A percentile compares a stretch with the other conserved stretches of the same genome.
These are phyloP conservation scores for Hydrochoerus hydrochaeris DNA, from an alignment of 2,113 vertebrate species.

Conservation along the genomic window DNA sequence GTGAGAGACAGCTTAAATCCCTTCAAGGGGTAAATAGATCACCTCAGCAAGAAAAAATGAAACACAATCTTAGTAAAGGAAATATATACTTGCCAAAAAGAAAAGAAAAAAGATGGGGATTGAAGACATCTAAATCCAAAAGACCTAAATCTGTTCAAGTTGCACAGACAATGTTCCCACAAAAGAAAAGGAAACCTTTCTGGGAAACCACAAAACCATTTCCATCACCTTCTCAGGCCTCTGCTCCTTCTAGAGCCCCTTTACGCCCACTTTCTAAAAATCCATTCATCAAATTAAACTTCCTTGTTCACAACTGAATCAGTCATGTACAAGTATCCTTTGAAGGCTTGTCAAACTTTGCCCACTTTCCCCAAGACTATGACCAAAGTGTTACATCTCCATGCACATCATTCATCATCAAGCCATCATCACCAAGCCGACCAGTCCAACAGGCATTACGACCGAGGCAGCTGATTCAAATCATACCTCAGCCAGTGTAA, in stretches of 20 bases:
- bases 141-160: not conserved
- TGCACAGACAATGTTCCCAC: not conserved
- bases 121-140: not conserved
- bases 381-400: not conserved
- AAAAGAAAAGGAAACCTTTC: not conserved
- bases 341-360: not conserved
- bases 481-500: not conserved
- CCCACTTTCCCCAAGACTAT: not conserved
- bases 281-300: not conserved
- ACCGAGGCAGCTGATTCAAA: not conserved
- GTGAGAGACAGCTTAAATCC: not conserved
- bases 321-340: not conserved
- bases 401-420: not conserved
- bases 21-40: not conserved
- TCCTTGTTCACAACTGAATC: not conserved
- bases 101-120: not conserved
- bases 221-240: not conserved
- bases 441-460: not conserved
- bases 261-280: not conserved
- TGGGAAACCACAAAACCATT: not conserved
- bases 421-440: not conserved
- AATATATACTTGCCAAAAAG: not conserved
- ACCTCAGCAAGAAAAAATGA: not conserved
- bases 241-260: not conserved
- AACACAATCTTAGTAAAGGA: slow-evolving; percentile 1